Percentiles rank a stretch among this genome's conserved stretches.
These are phyloP conservation scores for Microctenopoma stevenorrisi DNA, from an alignment of 2,797 vertebrate species.

Conservation along the genomic window DNA sequence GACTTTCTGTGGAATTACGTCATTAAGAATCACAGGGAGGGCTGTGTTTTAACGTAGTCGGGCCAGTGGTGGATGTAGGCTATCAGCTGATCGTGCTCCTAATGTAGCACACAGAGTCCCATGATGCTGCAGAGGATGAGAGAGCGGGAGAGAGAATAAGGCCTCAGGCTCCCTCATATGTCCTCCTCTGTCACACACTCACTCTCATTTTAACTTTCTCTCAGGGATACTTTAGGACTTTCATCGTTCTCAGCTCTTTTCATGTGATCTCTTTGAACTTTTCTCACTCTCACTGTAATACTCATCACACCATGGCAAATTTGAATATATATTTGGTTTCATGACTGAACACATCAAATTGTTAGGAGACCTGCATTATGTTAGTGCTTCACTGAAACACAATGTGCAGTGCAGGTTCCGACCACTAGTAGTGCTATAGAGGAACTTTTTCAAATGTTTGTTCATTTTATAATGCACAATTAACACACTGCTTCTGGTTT, in stretches of 20 bases:
- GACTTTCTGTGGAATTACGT: neutral
- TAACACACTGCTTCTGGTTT: too few species aligned
- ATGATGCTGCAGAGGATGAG: conserved; percentile 62
- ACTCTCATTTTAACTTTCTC: conserved; percentile 65
- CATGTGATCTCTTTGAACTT: conserved; percentile 53
- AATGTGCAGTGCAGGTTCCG: neutral
- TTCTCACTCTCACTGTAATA: neutral
- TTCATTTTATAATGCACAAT: too few species aligned
- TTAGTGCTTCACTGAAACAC: neutral
- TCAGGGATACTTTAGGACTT: conserved; percentile 52
- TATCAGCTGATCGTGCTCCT: conserved; percentile 67
- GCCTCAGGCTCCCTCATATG: conserved; percentile 47
- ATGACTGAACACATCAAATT: neutral
- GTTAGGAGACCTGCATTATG: neutral
- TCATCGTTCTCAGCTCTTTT: conserved; percentile 53
- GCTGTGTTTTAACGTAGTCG: conserved; percentile 13
- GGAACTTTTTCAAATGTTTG: neutral
- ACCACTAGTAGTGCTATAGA: neutral
- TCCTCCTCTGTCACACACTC: conserved; percentile 53
- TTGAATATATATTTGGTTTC: conserved; percentile 1
- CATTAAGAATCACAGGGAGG: conserved; percentile 5
- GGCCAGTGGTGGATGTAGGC: conserved; percentile 59
- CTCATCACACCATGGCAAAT: neutral
- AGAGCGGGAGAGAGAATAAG: conserved; percentile 14
- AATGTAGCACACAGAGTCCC: conserved; percentile 75